phyloP scores from a whole-genome alignment of 1,140 invertebrate genomes.

The Lepidurus packardi region DNA sequence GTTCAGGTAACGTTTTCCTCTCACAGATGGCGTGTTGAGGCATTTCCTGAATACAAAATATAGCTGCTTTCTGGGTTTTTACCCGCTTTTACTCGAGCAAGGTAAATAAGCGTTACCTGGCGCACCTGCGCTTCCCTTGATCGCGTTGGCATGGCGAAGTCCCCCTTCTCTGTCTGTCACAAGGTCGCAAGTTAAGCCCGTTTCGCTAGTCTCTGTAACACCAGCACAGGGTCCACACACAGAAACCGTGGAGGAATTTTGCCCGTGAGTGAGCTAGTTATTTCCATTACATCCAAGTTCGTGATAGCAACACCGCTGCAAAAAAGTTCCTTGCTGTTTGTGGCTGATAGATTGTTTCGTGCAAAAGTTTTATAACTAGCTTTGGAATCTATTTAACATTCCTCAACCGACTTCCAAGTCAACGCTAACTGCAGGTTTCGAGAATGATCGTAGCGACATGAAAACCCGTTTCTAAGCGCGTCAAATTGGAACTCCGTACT shows the following conservation, averaged over 20 bases:
- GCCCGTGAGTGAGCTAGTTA: background rate
- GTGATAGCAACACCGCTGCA: background rate
- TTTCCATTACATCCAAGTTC: background rate
- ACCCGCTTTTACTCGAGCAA: background rate
- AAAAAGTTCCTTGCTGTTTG: background rate
- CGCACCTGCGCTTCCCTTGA: constrained; percentile 53
- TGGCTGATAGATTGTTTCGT: background rate
- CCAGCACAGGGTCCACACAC: background rate
- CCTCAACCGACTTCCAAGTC: too few relatives aligned
- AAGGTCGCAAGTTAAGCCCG: background rate
- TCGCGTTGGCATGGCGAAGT: constrained; percentile 53
- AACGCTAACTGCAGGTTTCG: too few relatives aligned
- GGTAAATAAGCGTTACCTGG: background rate
- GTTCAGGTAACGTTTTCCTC: background rate
- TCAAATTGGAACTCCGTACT: background rate
- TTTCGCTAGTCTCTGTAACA: background rate
- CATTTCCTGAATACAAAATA: constrained; percentile 37
- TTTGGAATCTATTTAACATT: too few relatives aligned
- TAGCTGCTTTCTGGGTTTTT: constrained; percentile 49
- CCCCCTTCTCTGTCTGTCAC: background rate
- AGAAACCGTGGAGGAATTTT: background rate
- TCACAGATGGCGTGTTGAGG: background rate
- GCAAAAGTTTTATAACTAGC: too few relatives aligned
- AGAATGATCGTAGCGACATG: too few relatives aligned
- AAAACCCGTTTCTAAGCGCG: too few relatives aligned